Evolutionary conservation across 2,888 invertebrate species (phyloP), one percentile per base, ranked within the genome.

Genomic region (Thera britannica): DNA sequence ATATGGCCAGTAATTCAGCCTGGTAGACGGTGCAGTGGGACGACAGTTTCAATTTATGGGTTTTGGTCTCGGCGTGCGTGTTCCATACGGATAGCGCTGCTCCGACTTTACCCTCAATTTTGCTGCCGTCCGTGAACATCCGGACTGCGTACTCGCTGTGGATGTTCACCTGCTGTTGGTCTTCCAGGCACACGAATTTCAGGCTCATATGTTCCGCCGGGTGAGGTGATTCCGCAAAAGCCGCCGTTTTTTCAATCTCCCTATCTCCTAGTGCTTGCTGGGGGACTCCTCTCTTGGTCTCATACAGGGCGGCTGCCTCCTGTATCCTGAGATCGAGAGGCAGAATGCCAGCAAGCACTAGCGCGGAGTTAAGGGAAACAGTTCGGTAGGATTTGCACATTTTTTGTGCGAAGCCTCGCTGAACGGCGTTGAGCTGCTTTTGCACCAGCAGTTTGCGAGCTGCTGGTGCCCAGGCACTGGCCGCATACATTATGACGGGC

Each of bases 61-160:
- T 6, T 38, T 38, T 38, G 38, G 38, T 38, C 38, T 38, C 38
- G 38, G 38, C 38, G 3, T 5, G 6, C 38, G 6, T 38, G 6
- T 38, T 38, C 38, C 38, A 38, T 38, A 38, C 38, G 38, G 38
- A 38, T 38, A 38, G 6, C 6, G 38, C 38, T 38, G 38, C 38
- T 38, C 38, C 38, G 38, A 38, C 38, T 2, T 38, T 38, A 6
- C 38, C 38, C 38, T 38, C 38, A 3, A 38, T 5, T 6, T 38
- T 38, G 35, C 62, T 62, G 23, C 61, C 63, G 8, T 71, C 71
- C 1, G 63, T 71, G 46, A 46, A 72, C 0, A 72, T 72, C 0
- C 38, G 12, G 0, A 63, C 55, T 6, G 36, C 51, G 2, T 63
- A 2, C 9, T 1, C 9, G 2, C 9, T 9, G 44, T 46, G 44